Base-by-base conservation (phyloP, 2,113 vertebrate genomes). In the Rana temporaria region DNA sequence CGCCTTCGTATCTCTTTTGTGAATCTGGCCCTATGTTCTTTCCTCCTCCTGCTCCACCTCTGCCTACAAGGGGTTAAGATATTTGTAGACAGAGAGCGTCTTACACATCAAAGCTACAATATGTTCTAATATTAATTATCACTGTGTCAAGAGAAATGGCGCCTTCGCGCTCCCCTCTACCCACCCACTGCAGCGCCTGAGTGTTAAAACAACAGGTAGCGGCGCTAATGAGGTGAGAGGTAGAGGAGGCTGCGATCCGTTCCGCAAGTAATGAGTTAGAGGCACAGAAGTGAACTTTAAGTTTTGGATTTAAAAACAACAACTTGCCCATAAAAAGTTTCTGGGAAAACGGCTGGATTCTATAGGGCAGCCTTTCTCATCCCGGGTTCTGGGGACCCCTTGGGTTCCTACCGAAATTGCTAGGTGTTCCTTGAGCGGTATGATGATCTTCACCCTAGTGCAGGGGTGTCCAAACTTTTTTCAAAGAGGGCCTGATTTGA, bases 181-280 rank as follows among this genome's bases (percentile, higher is more conserved):
- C 20, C 59, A 1, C n/a, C 4, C n/a, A 0, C 57, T 17, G 57
- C 57, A 59, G 57, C 57, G 7, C n/a, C 57, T 8, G 5, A 9
- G 59, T n/a, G 22, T n/a, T 62, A 62, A 62, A 62, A 62, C n/a
- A 62, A 62, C 59, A 62, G 59, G 59, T 62, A 22, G 59, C 6
- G n/a, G n/a, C 59, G 22, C 11, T 62, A 62, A 62, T 62, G 19
- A 62, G 59, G 59, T 22, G 8, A 22, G 22, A 22, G 59, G 59
- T 62, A 11, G n/a, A 62, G 20, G 12, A 22, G 7, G 4, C 59
- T 20, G 59, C 11, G n/a, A 22, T n/a, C 20, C 24, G n/a, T 22
- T 62, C 59, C 59, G 26, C 20, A 63, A 7, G 59, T 22, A 5
- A 62, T 62, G 15, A 12, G 9, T 63, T 14, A 14, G 11, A 4